These are phyloP conservation scores for Xestia rhomboidea DNA, from an alignment of 2,888 invertebrate species.

Conservation along the genomic window DNA sequence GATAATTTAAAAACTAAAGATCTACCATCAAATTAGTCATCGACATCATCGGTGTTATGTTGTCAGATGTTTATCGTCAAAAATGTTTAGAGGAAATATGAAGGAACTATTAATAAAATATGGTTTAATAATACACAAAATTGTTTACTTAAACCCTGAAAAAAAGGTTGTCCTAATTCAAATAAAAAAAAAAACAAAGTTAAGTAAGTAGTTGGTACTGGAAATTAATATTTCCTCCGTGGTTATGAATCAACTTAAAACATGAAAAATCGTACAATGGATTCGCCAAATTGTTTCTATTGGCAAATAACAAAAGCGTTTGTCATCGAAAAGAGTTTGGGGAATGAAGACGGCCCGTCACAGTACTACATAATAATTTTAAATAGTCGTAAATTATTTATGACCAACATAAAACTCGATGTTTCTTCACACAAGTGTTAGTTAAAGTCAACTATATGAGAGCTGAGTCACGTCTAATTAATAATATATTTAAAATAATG, in stretches of 20 bases:
- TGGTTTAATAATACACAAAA: neutral
- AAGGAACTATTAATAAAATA: neutral
- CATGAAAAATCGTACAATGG: neutral
- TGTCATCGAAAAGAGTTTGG: slow-evolving; percentile 40
- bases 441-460: slow-evolving; percentile 71
- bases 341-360: slow-evolving; percentile 70
- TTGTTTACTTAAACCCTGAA: neutral
- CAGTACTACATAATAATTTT: slow-evolving; percentile 64
- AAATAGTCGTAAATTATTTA: slow-evolving; percentile 78
- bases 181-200: neutral
- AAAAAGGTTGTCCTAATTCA: neutral
- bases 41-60: neutral
- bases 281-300: slow-evolving; percentile 22
- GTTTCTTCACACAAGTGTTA: slow-evolving; percentile 73
- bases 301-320: slow-evolving; percentile 33
- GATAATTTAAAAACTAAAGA: no score
- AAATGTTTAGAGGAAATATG: neutral
- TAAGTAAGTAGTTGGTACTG: no score
- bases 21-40: neutral
- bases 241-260: neutral
- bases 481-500: slow-evolving; percentile 51
- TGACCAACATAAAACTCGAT: slow-evolving; percentile 73
- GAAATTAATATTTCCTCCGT: neutral
- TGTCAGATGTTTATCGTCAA: neutral
- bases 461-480: slow-evolving; percentile 66